These are phyloP conservation scores for Echinometra lucunter DNA, from an alignment of 53 echinoderm and acorn worm species.

Conservation along the genomic window DNA sequence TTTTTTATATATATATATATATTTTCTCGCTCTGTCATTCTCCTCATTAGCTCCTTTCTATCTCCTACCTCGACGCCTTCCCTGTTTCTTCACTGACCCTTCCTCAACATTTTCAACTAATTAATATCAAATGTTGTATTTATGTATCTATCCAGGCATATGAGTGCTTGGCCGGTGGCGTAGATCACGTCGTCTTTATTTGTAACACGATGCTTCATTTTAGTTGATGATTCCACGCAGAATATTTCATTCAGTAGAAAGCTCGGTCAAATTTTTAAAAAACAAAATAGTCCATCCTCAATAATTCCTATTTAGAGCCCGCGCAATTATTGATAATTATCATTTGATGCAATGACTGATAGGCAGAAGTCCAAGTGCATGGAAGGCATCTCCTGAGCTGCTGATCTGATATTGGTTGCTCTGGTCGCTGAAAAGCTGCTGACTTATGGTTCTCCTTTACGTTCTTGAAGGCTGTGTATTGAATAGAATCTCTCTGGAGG, in stretches of 20 bases:
- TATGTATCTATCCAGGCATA: not conserved
- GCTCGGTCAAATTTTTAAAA: too few species aligned
- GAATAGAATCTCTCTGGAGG: slow-evolving; percentile 63
- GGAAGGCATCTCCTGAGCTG: not conserved
- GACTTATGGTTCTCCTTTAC: not conserved
- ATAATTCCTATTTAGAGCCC: too few species aligned
- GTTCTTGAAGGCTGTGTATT: not conserved
- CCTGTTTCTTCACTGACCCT: not conserved
- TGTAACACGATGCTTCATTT: not conserved
- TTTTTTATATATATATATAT: too few species aligned
- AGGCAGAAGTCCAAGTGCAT: not conserved
- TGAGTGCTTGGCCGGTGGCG: not conserved
- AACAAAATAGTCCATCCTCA: too few species aligned
- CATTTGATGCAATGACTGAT: not conserved
- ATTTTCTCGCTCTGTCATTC: too few species aligned
- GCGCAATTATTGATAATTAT: too few species aligned
- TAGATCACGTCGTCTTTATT: not conserved
- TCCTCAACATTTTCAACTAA: too few species aligned
- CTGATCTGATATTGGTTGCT: not conserved
- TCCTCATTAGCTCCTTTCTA: too few species aligned
- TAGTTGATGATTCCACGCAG: too few species aligned
- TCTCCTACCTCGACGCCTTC: not conserved
- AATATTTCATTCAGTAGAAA: too few species aligned
- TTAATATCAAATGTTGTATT: too few species aligned
- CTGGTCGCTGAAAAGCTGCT: not conserved